phyloP scores from a whole-genome alignment of 92 coral and sea anemone species.

The Blastomussa wellsi region DNA sequence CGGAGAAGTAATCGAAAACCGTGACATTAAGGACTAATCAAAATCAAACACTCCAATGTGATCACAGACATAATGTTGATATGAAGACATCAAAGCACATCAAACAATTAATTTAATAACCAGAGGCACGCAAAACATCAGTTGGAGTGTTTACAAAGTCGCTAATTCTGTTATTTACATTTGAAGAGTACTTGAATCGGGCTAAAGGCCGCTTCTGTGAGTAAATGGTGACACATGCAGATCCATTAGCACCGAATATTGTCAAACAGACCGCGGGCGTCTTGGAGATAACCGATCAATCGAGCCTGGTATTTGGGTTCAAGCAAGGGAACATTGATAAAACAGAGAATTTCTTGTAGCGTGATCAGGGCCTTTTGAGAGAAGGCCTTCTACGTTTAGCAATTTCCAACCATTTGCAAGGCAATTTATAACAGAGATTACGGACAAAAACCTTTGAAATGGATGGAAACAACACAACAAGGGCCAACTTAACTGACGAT shows the following conservation, averaged over 20 bases:
- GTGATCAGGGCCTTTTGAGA: slow-evolving; percentile 4
- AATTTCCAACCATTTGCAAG: neutral
- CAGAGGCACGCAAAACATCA: slow-evolving; percentile 29
- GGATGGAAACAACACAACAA: slow-evolving; percentile 31
- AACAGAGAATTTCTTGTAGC: neutral
- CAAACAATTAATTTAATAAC: slow-evolving; percentile 34
- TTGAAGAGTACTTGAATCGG: slow-evolving; percentile 28
- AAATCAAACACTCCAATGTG: slow-evolving; percentile 30
- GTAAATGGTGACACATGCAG: slow-evolving; percentile 13
- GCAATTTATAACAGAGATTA: neutral
- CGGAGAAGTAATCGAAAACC: slow-evolving; percentile 8
- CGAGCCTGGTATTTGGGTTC: neutral
- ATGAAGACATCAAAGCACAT: slow-evolving; percentile 22
- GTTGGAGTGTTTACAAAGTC: slow-evolving; percentile 30
- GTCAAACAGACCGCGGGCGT: slow-evolving; percentile 16
- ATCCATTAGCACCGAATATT: slow-evolving; percentile 10
- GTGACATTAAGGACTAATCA: slow-evolving; percentile 41
- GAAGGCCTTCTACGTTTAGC: neutral
- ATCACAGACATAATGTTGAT: slow-evolving; percentile 23
- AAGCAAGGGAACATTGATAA: slow-evolving; percentile 6
- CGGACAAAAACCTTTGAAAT: neutral
- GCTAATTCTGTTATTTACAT: slow-evolving; percentile 24
- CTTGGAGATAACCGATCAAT: slow-evolving; percentile 22
- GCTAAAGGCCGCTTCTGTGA: slow-evolving; percentile 31
- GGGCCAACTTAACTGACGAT: neutral